Percentiles rank a stretch among this genome's conserved stretches.
phyloP scores from a whole-genome alignment of 1,140 invertebrate species.

The Holcopasites calliopsidis region DNA sequence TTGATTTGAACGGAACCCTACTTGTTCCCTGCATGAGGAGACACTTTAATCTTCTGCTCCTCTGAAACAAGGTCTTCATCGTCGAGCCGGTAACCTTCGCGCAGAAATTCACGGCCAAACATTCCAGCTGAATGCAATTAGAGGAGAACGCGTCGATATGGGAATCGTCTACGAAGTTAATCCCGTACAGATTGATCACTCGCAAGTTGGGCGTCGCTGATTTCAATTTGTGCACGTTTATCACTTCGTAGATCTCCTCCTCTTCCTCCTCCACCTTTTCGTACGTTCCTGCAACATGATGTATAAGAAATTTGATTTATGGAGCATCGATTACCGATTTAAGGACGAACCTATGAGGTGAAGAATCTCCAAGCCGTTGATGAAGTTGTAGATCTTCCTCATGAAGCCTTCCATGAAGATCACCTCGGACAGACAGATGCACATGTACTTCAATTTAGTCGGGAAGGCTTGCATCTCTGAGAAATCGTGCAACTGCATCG shows the following conservation, averaged over 20 bases:
- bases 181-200: conserved; percentile 97
- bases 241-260: conserved; percentile 99
- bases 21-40: conserved; percentile 98
- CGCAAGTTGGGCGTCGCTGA: conserved; percentile 96
- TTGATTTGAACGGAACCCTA: conserved; percentile 69
- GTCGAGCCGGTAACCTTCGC: conserved; percentile 98
- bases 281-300: conserved; percentile 90
- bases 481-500: conserved; percentile 99
- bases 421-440: conserved; percentile 98
- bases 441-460: conserved; percentile 97
- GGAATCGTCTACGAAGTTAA: conserved; percentile 98
- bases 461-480: conserved; percentile 99
- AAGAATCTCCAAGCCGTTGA: conserved; percentile 98
- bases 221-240: conserved; percentile 99
- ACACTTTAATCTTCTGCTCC: conserved; percentile 94
- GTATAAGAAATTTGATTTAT: neutral
- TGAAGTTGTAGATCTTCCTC: conserved; percentile 99
- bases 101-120: conserved; percentile 97
- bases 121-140: conserved; percentile 97
- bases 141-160: conserved; percentile 99
- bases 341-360: conserved; percentile 93
- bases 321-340: neutral
- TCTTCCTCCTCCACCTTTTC: conserved; percentile 99
- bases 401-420: conserved; percentile 99
- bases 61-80: conserved; percentile 95